Conservation (phyloP, 2,113 vertebrate genomes). For the Halcyon senegalensis region DNA sequence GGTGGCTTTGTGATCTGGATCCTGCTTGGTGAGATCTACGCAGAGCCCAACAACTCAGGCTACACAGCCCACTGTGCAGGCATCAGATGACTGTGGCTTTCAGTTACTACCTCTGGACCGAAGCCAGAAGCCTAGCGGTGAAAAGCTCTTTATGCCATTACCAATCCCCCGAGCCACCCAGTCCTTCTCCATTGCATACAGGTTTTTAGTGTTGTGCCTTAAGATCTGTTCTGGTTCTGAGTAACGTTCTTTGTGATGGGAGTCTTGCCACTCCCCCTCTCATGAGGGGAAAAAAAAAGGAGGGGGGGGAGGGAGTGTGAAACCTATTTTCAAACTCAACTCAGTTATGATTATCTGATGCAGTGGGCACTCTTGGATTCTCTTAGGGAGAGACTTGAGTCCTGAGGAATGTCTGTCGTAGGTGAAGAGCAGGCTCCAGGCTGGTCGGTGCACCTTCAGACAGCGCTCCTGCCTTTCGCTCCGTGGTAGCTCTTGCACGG, state of each 20-base stretch:
- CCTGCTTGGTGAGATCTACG: conserved; percentile 53
- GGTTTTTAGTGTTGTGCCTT: conserved; percentile 60
- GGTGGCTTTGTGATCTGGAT: conserved; percentile 64
- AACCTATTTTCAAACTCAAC: conserved; percentile 49
- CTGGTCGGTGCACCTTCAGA: background rate
- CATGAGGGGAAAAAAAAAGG: conserved; percentile 1
- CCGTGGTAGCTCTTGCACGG: background rate
- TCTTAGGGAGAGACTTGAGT: background rate
- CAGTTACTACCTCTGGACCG: conserved; percentile 69
- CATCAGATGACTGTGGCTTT: conserved; percentile 74
- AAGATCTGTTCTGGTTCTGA: conserved; percentile 62
- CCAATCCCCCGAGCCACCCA: conserved; percentile 64
- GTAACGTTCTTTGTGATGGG: conserved; percentile 61
- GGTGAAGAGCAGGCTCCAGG: background rate
- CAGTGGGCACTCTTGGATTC: background rate
- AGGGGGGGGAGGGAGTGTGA: conserved; percentile 7
- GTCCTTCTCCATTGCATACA: conserved; percentile 65
- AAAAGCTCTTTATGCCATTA: conserved; percentile 74
- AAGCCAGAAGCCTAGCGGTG: conserved; percentile 69
- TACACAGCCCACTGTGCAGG: conserved; percentile 63
- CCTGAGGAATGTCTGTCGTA: background rate
- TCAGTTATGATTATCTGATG: conserved; percentile 14
- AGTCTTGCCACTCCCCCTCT: conserved; percentile 54
- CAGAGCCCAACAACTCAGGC: conserved; percentile 66
- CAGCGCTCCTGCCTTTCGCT: background rate